phyloP scores from a whole-genome alignment of 2,113 vertebrate genomes.

The Bubalus kerabau region DNA sequence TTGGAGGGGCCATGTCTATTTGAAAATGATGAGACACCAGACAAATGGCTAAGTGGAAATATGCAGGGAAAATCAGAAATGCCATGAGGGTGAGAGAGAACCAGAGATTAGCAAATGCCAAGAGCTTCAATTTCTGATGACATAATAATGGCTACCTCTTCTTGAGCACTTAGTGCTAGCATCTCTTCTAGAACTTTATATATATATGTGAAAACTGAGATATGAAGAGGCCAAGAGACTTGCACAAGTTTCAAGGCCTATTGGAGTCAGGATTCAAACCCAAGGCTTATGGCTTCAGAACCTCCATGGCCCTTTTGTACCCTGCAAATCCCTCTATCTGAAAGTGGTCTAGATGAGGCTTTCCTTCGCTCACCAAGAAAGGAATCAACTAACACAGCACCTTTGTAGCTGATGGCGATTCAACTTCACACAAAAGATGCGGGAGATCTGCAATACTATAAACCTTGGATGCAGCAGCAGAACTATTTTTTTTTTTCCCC shows the following conservation, averaged over 20 bases:
- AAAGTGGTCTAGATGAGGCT: background rate
- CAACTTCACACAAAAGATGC: background rate
- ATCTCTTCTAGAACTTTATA: background rate
- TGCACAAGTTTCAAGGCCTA: background rate
- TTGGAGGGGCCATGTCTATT: fast-evolving
- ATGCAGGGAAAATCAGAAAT: background rate
- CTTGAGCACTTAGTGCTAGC: background rate
- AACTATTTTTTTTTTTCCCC: background rate
- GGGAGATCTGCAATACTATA: too few relatives aligned
- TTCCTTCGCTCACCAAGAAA: background rate
- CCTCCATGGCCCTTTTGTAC: background rate
- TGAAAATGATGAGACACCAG: background rate
- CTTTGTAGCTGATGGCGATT: background rate
- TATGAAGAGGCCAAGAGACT: background rate
- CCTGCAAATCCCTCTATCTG: background rate
- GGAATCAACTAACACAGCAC: background rate
- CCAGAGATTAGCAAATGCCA: background rate
- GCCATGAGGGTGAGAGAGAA: background rate
- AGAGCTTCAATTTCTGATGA: background rate
- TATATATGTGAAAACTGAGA: background rate
- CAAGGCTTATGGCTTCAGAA: background rate
- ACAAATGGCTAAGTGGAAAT: background rate
- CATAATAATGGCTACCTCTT: background rate
- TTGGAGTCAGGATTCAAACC: background rate
- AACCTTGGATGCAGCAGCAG: fast-evolving